Percentiles rank a stretch among this genome's conserved stretches.
These are phyloP conservation scores for Nephrotoma guestfalica DNA, from an alignment of 2,888 invertebrate species.

Conservation along the genomic window DNA sequence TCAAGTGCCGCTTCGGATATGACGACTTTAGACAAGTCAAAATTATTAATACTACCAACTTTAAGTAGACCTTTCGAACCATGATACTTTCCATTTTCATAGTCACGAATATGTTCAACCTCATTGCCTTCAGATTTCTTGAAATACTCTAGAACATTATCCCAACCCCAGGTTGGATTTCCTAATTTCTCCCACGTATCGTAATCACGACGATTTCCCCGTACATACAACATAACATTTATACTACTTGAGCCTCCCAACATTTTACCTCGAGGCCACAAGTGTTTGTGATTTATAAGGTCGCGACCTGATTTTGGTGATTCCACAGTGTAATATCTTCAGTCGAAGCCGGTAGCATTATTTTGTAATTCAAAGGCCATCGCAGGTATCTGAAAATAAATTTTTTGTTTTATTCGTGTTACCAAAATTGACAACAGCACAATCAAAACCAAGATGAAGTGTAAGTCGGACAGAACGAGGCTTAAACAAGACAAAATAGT, in stretches of 20 bases:
- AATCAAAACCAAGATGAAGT: not conserved
- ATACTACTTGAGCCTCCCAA: constrained; percentile 20
- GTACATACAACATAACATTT: constrained; percentile 49
- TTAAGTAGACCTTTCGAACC: constrained; percentile 35
- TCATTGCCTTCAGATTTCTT: constrained; percentile 65
- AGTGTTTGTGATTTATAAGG: constrained; percentile 19
- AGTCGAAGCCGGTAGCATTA: constrained; percentile 13
- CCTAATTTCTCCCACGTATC: constrained; percentile 46
- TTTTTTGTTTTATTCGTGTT: not conserved
- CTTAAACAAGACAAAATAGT: not conserved
- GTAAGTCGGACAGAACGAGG: not conserved
- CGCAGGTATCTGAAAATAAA: constrained; percentile 15
- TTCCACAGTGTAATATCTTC: constrained; percentile 22
- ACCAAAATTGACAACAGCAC: not conserved
- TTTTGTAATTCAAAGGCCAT: not conserved
- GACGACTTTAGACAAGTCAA: constrained; percentile 24
- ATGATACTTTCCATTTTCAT: constrained; percentile 19
- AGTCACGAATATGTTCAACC: constrained; percentile 12
- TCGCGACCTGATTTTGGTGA: constrained; percentile 18
- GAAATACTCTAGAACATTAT: constrained; percentile 64
- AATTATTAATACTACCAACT: constrained; percentile 28
- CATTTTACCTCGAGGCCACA: constrained; percentile 6
- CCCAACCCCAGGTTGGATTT: constrained; percentile 52
- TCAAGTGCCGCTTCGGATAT: constrained; percentile 34
- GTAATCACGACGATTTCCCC: constrained; percentile 48